Conservation (phyloP, 2,113 vertebrate genomes). For the Pontoporia blainvillei region DNA sequence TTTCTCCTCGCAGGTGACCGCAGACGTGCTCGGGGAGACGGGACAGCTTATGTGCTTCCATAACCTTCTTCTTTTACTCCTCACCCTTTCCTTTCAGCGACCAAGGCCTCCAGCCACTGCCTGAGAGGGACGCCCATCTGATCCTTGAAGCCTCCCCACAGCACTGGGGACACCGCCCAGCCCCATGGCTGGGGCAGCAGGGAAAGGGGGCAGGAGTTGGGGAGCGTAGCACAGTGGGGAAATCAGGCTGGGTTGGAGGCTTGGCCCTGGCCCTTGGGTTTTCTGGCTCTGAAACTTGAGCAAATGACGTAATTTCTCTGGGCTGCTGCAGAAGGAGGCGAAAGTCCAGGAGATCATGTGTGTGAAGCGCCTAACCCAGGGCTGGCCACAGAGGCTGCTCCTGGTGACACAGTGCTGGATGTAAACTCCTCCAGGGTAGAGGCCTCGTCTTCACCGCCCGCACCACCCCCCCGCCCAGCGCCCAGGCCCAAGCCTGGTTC, state of each 20-base stretch:
- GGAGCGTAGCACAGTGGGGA: not conserved
- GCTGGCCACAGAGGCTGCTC: not conserved
- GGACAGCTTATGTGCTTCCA: conserved; percentile 31
- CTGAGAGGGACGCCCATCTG: conserved; percentile 39
- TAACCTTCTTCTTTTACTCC: conserved; percentile 71
- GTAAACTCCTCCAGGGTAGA: not conserved
- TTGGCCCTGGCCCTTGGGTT: not conserved
- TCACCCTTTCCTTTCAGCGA: conserved; percentile 75
- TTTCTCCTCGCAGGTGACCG: conserved; percentile 75
- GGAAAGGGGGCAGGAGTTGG: not conserved
- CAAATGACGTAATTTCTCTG: not conserved
- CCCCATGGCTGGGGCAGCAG: not conserved
- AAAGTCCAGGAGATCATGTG: not conserved
- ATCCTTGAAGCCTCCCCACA: conserved; percentile 64
- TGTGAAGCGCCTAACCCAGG: not conserved
- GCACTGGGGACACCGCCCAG: conserved; percentile 67
- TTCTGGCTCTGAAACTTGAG: conserved; percentile 21
- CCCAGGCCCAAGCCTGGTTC: conserved; percentile 27
- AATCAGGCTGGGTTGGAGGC: not conserved
- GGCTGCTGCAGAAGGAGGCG: not conserved
- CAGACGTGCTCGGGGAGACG: not conserved
- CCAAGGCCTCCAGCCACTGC: conserved; percentile 43
- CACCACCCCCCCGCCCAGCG: not conserved
- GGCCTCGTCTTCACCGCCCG: not conserved
- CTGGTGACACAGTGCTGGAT: not conserved